A percentile compares a stretch with the other conserved stretches of the same genome.
Evolutionary conservation across 2,888 invertebrate genomes (phyloP).

Genomic region (Mesorhabditis sp.): DNA sequence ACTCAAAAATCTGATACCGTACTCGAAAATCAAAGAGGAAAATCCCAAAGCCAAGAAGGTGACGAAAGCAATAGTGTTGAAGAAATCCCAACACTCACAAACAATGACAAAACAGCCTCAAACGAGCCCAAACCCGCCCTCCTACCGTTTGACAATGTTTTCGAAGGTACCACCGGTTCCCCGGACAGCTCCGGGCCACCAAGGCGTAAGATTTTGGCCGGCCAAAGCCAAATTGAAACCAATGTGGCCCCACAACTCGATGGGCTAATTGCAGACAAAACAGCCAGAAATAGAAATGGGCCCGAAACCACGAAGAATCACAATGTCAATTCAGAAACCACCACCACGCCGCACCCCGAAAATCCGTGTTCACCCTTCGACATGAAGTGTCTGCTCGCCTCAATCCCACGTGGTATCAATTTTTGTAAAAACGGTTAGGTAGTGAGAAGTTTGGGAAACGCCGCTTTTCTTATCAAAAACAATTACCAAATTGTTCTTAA

Average conservation of each 20-base stretch:
- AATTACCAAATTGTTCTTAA: no score
- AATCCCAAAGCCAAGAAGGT: no score
- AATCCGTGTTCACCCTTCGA: not conserved
- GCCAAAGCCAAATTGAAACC: not conserved
- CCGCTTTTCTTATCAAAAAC: not conserved
- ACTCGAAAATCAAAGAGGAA: no score
- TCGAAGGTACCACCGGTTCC: not conserved
- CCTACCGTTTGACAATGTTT: not conserved
- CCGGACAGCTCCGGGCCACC: not conserved
- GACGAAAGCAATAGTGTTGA: no score
- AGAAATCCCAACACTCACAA: no score
- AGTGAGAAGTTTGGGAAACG: constrained; percentile 2
- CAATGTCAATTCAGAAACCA: not conserved
- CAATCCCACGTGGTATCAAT: not conserved
- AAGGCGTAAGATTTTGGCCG: not conserved
- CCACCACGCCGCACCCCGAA: not conserved
- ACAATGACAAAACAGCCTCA: no score
- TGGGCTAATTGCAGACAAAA: not conserved
- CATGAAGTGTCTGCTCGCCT: not conserved
- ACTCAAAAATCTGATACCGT: no score
- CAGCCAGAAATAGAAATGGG: not conserved
- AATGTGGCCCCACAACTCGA: not conserved
- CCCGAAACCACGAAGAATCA: not conserved
- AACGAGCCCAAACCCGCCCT: not conserved
- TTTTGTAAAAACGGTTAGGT: not conserved